These are phyloP conservation scores for Willisornis vidua DNA, from an alignment of 2,113 vertebrate species.

Conservation along the genomic window DNA sequence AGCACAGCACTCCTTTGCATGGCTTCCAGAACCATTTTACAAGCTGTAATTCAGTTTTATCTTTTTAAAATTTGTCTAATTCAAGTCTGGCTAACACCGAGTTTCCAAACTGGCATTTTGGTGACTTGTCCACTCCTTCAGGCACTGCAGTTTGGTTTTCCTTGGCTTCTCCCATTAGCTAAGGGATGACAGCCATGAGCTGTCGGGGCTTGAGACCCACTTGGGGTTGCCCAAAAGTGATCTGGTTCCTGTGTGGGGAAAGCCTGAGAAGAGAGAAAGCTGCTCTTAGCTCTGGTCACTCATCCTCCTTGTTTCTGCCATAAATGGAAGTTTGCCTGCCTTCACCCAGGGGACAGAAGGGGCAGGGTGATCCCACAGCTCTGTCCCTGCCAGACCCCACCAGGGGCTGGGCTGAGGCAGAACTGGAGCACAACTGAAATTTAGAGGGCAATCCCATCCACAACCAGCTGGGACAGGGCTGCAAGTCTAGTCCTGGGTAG, in stretches of 20 bases:
- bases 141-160: background rate
- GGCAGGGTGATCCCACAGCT: background rate
- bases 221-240: background rate
- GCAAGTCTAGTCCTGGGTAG: background rate
- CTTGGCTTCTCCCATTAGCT: background rate
- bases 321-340: background rate
- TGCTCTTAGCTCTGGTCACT: background rate
- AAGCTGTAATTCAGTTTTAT: background rate
- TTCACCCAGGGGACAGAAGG: background rate
- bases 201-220: background rate
- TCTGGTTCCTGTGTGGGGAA: background rate
- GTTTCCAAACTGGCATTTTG: background rate
- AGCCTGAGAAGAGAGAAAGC: background rate
- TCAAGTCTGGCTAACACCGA: background rate
- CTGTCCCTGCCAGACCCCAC: fast-evolving
- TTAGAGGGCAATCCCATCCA: background rate
- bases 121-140: background rate
- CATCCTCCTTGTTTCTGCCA: background rate
- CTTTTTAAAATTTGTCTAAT: background rate
- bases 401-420: background rate
- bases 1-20: conserved; percentile 9
- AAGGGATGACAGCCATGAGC: background rate
- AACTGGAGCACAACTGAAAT: background rate
- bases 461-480: background rate
- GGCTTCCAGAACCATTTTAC: background rate